A percentile compares a stretch with the other conserved stretches of the same genome.
Evolutionary conservation across 2,888 invertebrate species (phyloP).

Genomic region (Phytoseiulus persimilis): DNA sequence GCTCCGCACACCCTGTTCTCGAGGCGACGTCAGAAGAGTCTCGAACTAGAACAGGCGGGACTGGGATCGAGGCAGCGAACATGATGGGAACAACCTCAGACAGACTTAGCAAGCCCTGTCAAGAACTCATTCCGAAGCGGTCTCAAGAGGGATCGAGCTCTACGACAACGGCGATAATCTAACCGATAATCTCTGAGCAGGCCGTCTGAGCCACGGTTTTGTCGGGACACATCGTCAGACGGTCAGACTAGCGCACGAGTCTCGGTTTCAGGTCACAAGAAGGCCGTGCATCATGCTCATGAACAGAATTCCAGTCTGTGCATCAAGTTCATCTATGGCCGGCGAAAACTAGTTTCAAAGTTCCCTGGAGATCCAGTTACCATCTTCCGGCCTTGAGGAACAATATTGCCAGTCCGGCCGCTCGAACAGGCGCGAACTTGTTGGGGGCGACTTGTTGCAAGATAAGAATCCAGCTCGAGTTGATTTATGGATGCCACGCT

Average conservation of each 20-base stretch:
- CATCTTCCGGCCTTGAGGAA: no score
- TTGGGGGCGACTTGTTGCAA: not conserved
- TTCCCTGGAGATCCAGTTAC: no score
- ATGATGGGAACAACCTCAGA: not conserved
- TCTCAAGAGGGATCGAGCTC: not conserved
- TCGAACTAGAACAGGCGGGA: not conserved
- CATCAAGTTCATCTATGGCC: no score
- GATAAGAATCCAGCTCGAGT: not conserved
- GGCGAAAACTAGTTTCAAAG: no score
- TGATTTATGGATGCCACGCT: not conserved
- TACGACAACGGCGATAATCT: not conserved
- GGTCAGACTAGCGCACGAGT: not conserved
- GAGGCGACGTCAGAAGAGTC: not conserved
- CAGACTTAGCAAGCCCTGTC: not conserved
- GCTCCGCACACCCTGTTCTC: not conserved
- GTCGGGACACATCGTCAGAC: not conserved
- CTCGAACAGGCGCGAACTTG: not conserved
- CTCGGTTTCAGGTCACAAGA: not conserved
- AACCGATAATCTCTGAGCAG: not conserved
- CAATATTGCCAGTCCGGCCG: no score
- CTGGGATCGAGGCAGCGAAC: not conserved
- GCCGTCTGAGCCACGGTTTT: not conserved
- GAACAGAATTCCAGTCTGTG: no score
- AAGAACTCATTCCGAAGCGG: not conserved
- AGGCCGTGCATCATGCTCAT: no score